A percentile compares a stretch with the other conserved stretches of the same genome.
These are phyloP conservation scores for Leistus spinibarbis DNA, from an alignment of 2,888 invertebrate species.

Conservation along the genomic window DNA sequence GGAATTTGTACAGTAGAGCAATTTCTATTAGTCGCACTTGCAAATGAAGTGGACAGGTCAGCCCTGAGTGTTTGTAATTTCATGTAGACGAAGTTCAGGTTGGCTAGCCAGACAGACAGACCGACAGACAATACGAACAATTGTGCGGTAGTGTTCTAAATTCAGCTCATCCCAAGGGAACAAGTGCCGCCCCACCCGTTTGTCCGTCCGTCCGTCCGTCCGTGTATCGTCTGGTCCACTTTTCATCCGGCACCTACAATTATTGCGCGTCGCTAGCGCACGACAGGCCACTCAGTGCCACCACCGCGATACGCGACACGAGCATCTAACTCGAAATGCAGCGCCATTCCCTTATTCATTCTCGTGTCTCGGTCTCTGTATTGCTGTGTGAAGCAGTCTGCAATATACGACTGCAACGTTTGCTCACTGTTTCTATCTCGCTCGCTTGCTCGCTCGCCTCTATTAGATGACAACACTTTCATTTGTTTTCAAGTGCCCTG, in stretches of 20 bases:
- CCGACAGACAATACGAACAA: neutral
- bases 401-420: neutral
- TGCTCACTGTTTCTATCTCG: neutral
- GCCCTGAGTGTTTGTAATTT: neutral
- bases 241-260: constrained; percentile 7
- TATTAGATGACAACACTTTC: neutral
- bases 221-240: neutral
- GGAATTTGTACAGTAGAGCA: too few relatives aligned
- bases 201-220: neutral
- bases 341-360: neutral
- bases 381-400: neutral
- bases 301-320: neutral
- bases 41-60: neutral
- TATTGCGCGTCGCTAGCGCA: neutral
- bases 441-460: neutral
- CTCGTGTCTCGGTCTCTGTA: neutral
- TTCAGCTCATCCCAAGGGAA: neutral
- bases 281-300: constrained; percentile 1
- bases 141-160: constrained; percentile 6
- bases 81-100: neutral
- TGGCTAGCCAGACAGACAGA: neutral
- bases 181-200: neutral
- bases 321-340: neutral
- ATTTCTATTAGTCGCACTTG: too few relatives aligned
- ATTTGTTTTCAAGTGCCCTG: neutral